These are phyloP conservation scores for Spatulosminthurus flaviceps DNA, from an alignment of 2,888 invertebrate genomes.

Conservation along the genomic window DNA sequence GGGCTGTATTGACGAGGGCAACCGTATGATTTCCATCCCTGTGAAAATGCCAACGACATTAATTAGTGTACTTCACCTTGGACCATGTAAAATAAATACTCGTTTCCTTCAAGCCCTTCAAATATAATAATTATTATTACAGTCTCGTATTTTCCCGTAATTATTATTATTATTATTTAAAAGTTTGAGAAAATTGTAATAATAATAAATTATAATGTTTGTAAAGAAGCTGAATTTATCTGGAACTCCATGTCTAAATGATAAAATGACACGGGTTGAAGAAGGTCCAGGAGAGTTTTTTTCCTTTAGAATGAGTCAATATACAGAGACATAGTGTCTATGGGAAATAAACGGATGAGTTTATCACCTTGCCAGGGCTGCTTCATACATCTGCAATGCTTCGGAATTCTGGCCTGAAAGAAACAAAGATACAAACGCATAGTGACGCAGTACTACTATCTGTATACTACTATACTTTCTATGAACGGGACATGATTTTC, in stretches of 20 bases:
- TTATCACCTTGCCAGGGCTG: constrained; percentile 41
- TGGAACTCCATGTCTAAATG: too few species aligned
- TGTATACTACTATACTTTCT: too few species aligned
- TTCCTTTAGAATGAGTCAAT: neutral
- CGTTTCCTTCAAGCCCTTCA: too few species aligned
- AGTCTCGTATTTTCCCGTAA: too few species aligned
- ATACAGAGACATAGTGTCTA: neutral
- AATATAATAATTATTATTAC: too few species aligned
- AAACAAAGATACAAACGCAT: constrained; percentile 13
- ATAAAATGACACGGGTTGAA: too few species aligned
- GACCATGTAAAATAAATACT: too few species aligned
- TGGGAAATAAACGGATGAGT: neutral
- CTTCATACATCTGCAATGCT: constrained; percentile 44
- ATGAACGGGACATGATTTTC: constrained; percentile 16
- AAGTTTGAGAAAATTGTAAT: too few species aligned
- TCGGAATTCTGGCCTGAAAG: constrained; percentile 34
- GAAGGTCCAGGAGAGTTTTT: neutral
- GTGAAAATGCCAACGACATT: neutral
- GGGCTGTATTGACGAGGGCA: constrained; percentile 73
- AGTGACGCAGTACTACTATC: constrained; percentile 22
- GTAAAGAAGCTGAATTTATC: too few species aligned
- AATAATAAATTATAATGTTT: too few species aligned
- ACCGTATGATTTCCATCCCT: constrained; percentile 70
- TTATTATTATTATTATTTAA: too few species aligned
- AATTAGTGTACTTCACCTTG: too few species aligned